A percentile compares a stretch with the other conserved stretches of the same genome.
Conservation (phyloP, 2,888 invertebrate genomes). For the Calameuta filiformis region DNA sequence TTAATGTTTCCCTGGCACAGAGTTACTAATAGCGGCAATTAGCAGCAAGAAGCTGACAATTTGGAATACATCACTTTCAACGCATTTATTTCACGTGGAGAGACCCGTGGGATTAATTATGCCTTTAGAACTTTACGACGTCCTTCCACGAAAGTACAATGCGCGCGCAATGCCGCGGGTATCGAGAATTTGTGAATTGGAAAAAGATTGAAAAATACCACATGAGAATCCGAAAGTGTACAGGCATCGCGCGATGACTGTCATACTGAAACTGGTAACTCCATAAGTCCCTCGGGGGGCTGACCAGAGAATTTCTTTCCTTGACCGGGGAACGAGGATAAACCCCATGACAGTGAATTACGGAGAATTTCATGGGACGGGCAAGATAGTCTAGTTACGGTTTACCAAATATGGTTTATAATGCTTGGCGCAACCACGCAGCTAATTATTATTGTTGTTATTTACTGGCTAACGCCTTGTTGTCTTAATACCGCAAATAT, state of each 20-base stretch:
- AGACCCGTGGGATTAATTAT: neutral
- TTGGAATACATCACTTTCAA: slow-evolving; percentile 50
- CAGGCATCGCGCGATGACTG: neutral
- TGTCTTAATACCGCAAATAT: neutral
- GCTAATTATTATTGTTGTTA: slow-evolving; percentile 9
- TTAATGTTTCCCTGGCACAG: slow-evolving; percentile 40
- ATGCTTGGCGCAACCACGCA: neutral
- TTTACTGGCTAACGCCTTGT: slow-evolving; percentile 4
- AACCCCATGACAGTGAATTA: neutral
- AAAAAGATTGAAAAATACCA: neutral
- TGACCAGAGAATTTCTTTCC: neutral
- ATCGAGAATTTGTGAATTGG: neutral
- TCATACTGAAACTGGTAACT: neutral
- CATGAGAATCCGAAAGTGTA: neutral
- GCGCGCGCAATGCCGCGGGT: neutral
- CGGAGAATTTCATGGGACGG: neutral
- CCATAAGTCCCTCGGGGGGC: neutral
- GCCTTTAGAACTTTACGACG: neutral
- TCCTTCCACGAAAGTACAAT: neutral
- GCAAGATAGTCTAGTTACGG: slow-evolving; percentile 1
- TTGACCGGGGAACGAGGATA: neutral
- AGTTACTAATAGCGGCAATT: slow-evolving; percentile 49
- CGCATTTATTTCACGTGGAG: slow-evolving; percentile 23
- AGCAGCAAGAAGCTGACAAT: slow-evolving; percentile 40
- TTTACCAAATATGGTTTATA: slow-evolving; percentile 10